phyloP scores from a whole-genome alignment of 2,888 invertebrate genomes.

The Maniola hyperantus region DNA sequence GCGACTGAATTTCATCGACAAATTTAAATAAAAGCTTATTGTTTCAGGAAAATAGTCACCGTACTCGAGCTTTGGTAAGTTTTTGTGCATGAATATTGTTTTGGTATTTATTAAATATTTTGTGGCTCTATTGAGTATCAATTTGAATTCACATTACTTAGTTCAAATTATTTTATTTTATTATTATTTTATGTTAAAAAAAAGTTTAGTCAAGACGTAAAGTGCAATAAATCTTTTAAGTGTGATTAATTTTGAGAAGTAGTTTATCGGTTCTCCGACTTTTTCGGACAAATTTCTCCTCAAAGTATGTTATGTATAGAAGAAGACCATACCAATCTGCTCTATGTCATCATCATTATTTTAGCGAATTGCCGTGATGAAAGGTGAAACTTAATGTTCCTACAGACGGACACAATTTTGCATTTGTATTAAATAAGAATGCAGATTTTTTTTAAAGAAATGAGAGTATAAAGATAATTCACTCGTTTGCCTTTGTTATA shows the following conservation, averaged over 20 bases:
- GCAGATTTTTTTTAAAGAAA: neutral
- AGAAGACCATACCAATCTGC: too few relatives aligned
- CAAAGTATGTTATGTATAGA: too few relatives aligned
- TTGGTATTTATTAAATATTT: too few relatives aligned
- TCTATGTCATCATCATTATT: neutral
- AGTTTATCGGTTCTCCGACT: too few relatives aligned
- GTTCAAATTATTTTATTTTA: too few relatives aligned
- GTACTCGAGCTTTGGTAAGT: neutral
- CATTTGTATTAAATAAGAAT: neutral
- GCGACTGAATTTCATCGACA: too few relatives aligned
- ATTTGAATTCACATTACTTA: too few relatives aligned
- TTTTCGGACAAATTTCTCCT: too few relatives aligned
- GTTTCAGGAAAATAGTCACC: neutral
- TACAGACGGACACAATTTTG: neutral
- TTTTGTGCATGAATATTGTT: neutral
- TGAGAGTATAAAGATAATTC: neutral
- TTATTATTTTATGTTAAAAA: too few relatives aligned
- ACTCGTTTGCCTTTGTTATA: slow-evolving; percentile 8
- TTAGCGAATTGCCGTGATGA: neutral
- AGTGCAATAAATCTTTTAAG: neutral
- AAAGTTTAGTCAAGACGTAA: neutral
- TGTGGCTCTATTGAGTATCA: too few relatives aligned
- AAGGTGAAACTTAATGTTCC: neutral
- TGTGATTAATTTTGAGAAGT: too few relatives aligned
- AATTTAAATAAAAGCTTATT: neutral